phyloP scores from a whole-genome alignment of 1,140 invertebrate species.

The Cyclargus thomasi region DNA sequence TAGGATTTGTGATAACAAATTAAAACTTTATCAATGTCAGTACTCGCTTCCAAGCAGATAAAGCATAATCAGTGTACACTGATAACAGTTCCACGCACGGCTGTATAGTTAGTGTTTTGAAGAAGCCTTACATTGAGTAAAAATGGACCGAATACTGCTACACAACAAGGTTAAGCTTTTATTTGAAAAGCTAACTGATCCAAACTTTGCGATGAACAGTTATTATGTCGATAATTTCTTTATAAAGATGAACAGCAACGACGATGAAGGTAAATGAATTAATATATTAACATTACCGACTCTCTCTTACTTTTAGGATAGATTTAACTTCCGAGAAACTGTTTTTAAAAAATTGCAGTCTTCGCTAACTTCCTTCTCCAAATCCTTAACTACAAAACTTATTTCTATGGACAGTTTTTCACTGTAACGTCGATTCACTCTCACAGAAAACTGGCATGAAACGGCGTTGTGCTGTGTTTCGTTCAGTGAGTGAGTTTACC shows the following conservation, averaged over 20 bases:
- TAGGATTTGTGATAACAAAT: neutral
- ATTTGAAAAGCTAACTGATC: constrained; percentile 51
- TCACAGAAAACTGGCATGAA: too few relatives aligned
- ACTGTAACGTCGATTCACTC: too few relatives aligned
- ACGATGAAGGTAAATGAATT: constrained; percentile 47
- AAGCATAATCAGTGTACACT: constrained; percentile 8
- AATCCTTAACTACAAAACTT: too few relatives aligned
- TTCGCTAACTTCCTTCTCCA: too few relatives aligned
- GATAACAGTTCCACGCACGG: constrained; percentile 13
- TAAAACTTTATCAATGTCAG: neutral
- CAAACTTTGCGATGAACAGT: constrained; percentile 57
- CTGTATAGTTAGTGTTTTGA: neutral
- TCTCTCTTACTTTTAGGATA: neutral
- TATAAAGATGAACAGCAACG: constrained; percentile 44
- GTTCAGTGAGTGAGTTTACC: too few relatives aligned
- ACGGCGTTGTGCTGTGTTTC: too few relatives aligned
- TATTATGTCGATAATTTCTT: constrained; percentile 62
- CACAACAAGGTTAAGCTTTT: constrained; percentile 56
- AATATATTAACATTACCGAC: constrained; percentile 7
- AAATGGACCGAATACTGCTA: constrained; percentile 40
- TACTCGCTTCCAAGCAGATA: neutral
- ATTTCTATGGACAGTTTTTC: too few relatives aligned
- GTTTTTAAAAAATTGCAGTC: too few relatives aligned
- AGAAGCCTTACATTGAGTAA: constrained; percentile 12
- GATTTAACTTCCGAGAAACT: too few relatives aligned